A percentile compares a stretch with the other conserved stretches of the same genome.
Evolutionary conservation across 2,888 invertebrate genomes (phyloP).

Genomic region (Trilocha varians): DNA sequence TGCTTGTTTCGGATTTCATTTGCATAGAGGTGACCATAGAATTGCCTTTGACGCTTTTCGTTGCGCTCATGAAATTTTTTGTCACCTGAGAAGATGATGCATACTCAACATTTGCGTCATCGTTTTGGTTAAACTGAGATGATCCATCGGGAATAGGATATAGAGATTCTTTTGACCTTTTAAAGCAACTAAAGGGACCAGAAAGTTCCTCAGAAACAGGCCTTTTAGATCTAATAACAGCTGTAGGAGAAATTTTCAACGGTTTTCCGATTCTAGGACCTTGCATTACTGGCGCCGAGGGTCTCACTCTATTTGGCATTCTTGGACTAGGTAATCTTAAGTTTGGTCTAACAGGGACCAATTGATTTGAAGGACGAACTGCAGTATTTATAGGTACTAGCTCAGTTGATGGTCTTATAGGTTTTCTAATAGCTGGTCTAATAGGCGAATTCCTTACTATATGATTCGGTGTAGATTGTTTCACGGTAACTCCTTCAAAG

Average conservation of each 20-base stretch:
- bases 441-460: conserved; percentile 28
- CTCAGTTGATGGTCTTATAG: conserved; percentile 4
- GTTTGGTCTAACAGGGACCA: conserved; percentile 32
- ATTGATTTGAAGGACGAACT: conserved; percentile 30
- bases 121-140: conserved; percentile 18
- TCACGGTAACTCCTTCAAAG: conserved; percentile 36
- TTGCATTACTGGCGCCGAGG: conserved; percentile 23
- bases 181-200: conserved; percentile 55
- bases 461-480: conserved; percentile 36
- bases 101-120: conserved; percentile 29
- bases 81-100: conserved; percentile 37
- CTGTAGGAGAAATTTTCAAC: conserved; percentile 44
- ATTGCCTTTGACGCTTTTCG: conserved; percentile 44
- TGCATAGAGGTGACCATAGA: conserved; percentile 42
- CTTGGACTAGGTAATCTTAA: conserved; percentile 30
- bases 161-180: conserved; percentile 54
- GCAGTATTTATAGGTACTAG: conserved; percentile 7
- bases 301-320: conserved; percentile 25
- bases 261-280: conserved; percentile 28
- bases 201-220: conserved; percentile 27
- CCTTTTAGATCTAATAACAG: conserved; percentile 33
- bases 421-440: conserved; percentile 16
- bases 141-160: conserved; percentile 37
- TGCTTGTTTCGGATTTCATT: conserved; percentile 42
- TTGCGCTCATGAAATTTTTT: conserved; percentile 38